A percentile compares a stretch with the other conserved stretches of the same genome.
These are phyloP conservation scores for Tuberolachnus salignus DNA, from an alignment of 2,888 invertebrate genomes.

Conservation along the genomic window DNA sequence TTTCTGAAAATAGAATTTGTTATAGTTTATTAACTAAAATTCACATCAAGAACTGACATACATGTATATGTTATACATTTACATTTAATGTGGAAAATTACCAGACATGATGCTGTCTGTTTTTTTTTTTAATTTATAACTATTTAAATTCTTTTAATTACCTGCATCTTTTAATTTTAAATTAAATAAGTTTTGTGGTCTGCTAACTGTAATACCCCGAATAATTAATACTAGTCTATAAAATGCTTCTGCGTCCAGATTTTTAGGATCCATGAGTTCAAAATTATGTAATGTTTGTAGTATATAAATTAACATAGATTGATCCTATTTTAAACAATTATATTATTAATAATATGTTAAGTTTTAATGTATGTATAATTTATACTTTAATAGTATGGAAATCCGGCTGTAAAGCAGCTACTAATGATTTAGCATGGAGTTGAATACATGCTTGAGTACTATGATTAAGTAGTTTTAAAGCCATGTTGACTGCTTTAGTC, in stretches of 20 bases:
- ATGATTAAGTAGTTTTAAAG: conserved; percentile 71
- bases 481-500: conserved; percentile 70
- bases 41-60: too few relatives aligned
- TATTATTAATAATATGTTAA: conserved; percentile 7
- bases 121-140: too few relatives aligned
- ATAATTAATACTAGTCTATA: conserved; percentile 84
- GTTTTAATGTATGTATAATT: conserved; percentile 15
- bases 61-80: neutral
- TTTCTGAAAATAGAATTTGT: conserved; percentile 27
- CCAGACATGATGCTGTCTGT: too few relatives aligned
- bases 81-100: too few relatives aligned
- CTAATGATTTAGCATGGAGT: conserved; percentile 79
- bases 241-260: conserved; percentile 81
- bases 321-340: conserved; percentile 69
- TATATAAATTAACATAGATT: conserved; percentile 81
- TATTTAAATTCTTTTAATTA: conserved; percentile 60
- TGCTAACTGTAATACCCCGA: conserved; percentile 80
- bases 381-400: conserved; percentile 87
- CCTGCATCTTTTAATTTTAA: conserved; percentile 66
- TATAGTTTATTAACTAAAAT: too few relatives aligned
- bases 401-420: conserved; percentile 76
- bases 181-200: conserved; percentile 80
- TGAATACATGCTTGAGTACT: conserved; percentile 77
- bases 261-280: conserved; percentile 69
- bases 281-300: conserved; percentile 72